phyloP scores from a whole-genome alignment of 2,888 invertebrate genomes.

The Malthinus flaveolus region DNA sequence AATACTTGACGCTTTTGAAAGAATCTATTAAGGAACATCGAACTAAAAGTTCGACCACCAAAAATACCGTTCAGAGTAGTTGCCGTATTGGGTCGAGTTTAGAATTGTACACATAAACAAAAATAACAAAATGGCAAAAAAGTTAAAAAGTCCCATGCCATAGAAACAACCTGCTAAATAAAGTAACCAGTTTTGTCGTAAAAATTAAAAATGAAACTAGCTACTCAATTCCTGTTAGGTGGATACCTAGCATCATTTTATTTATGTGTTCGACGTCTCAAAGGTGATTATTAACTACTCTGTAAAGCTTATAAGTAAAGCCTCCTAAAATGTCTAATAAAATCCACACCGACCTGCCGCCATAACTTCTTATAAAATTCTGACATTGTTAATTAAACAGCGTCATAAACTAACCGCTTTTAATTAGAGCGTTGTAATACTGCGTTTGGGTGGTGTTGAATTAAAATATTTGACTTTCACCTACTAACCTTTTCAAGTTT shows the following conservation, averaged over 20 bases:
- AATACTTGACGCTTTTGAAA: too few relatives aligned
- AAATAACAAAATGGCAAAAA: too few relatives aligned
- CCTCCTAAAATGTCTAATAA: conserved; percentile 16
- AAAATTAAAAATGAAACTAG: too few relatives aligned
- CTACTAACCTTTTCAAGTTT: conserved; percentile 8
- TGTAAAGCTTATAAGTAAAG: conserved; percentile 2
- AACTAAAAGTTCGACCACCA: too few relatives aligned
- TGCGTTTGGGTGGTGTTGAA: conserved; percentile 10
- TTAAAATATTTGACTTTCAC: conserved; percentile 9
- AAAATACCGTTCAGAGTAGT: too few relatives aligned
- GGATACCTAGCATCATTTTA: neutral
- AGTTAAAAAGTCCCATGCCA: too few relatives aligned
- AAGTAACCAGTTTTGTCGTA: too few relatives aligned
- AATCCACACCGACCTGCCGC: conserved; percentile 13
- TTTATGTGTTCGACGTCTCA: conserved; percentile 1
- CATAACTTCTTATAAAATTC: conserved; percentile 25
- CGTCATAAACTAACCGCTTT: conserved; percentile 27
- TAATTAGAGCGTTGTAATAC: conserved; percentile 22
- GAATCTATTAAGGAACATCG: too few relatives aligned
- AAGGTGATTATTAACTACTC: conserved; percentile 6
- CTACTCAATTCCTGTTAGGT: neutral
- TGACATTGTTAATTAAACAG: conserved; percentile 28
- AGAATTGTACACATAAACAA: too few relatives aligned
- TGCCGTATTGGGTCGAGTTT: too few relatives aligned
- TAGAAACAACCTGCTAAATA: too few relatives aligned